Base-by-base conservation (phyloP, 2,113 vertebrate species). In the Ploceus nigricollis region DNA sequence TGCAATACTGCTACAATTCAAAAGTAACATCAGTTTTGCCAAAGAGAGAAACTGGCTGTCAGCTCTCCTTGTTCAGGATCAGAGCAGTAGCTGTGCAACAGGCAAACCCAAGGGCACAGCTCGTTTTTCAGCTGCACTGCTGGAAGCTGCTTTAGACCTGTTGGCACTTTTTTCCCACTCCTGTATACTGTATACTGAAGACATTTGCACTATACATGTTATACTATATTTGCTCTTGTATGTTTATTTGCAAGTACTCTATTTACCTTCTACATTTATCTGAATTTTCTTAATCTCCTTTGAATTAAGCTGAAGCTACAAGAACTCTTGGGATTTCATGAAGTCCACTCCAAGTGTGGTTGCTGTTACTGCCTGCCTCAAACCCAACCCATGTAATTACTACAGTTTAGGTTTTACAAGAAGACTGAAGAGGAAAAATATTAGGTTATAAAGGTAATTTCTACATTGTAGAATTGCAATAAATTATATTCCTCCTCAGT, bases 31-130 rank as follows among this genome's bases (percentile, higher is more conserved):
- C 47, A 37, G 40, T 80, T 79, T 80, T 91, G 19, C 66, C 66
- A 77, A 81, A 82, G 70, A 79, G 10, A 48, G 44, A 71, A 92
- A 28, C 14, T 56, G 60, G 51, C 66, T 92, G 76, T 63, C 91
- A 77, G 51, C 63, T 92, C 77, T 72, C 21, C 82, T 85, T 88
- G 58, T 73, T 87, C 66, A 61, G 50, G 77, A 82, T 72, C 85
- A 77, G 78, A 91, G 66, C n/a, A 89, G 56, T 42, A 73, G 54
- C 66, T 80, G 79, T 88, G 82, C 79, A 96, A 93, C 63, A 93
- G 84, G 78, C 33, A 93, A 96, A 95, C 51, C 85, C 0, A 13
- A 93, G 82, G 85, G 85, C 92, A 81, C 71, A 81, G 58, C 60
- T 75, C 21, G 21, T 87, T 94, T 96, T 83, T 86, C 68, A 92